Conservation (phyloP, 2,888 invertebrate species). For the Ichneumoninae sp. region DNA sequence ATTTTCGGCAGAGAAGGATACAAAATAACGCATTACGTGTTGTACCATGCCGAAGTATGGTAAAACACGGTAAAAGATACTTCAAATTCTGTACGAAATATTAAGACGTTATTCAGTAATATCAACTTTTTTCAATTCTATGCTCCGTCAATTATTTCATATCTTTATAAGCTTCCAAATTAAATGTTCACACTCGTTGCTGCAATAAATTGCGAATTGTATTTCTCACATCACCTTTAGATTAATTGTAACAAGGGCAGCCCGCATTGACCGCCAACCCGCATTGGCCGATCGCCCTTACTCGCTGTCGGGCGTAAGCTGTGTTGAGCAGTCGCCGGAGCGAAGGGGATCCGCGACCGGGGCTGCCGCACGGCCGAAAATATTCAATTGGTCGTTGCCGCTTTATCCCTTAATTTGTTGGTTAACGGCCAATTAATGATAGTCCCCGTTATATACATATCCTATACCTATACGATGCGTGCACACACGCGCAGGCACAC, state of each 20-base stretch:
- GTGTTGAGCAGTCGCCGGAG: conserved; percentile 11
- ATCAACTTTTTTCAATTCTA: too few relatives aligned
- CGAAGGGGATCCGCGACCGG: conserved; percentile 29
- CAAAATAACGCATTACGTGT: too few relatives aligned
- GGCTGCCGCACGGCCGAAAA: conserved; percentile 62
- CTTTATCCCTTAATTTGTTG: conserved; percentile 71
- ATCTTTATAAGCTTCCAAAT: background rate
- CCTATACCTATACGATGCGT: conserved; percentile 32
- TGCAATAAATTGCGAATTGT: background rate
- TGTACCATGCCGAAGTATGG: too few relatives aligned
- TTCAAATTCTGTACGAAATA: too few relatives aligned
- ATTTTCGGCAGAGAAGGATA: too few relatives aligned
- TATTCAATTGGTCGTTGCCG: conserved; percentile 70
- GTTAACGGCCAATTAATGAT: conserved; percentile 73
- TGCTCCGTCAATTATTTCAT: background rate
- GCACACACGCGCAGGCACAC: conserved; percentile 15
- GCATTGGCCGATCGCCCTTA: conserved; percentile 29
- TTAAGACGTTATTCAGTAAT: too few relatives aligned
- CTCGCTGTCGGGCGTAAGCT: conserved; percentile 1
- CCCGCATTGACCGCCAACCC: background rate
- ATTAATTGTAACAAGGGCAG: conserved; percentile 11
- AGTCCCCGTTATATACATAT: conserved; percentile 32
- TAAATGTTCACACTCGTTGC: background rate
- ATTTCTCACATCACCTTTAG: conserved; percentile 3
- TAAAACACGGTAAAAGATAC: too few relatives aligned